These are phyloP conservation scores for Nasonia oneida DNA, from an alignment of 2,888 invertebrate genomes.

Conservation along the genomic window DNA sequence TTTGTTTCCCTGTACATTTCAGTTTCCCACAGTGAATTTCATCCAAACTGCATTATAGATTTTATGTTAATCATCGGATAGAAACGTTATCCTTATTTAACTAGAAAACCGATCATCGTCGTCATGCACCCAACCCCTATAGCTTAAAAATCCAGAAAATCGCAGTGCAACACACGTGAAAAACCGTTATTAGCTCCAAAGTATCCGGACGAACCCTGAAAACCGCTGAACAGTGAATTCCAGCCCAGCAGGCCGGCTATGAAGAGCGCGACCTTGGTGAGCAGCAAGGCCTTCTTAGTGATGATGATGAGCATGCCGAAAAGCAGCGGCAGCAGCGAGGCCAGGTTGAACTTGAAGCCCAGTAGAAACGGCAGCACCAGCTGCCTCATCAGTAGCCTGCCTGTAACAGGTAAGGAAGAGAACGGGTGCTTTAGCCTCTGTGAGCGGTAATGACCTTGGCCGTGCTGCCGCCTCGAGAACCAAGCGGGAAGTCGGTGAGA, in stretches of 20 bases:
- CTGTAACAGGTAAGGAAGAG: constrained; percentile 80
- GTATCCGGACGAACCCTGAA: background rate
- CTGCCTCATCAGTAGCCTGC: constrained; percentile 85
- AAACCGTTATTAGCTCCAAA: constrained; percentile 4
- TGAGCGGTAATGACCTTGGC: constrained; percentile 26
- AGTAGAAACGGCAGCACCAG: constrained; percentile 88
- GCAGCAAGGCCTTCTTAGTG: constrained; percentile 88
- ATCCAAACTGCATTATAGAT: background rate
- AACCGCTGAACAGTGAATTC: constrained; percentile 73
- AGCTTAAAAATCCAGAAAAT: background rate
- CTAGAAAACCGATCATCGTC: too few relatives aligned
- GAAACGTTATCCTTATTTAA: too few relatives aligned
- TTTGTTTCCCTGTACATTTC: background rate
- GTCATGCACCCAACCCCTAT: background rate
- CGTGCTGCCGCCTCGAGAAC: constrained; percentile 36
- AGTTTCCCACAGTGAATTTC: background rate
- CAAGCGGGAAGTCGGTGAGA: background rate
- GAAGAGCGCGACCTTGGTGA: constrained; percentile 88
- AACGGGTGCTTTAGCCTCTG: constrained; percentile 40
- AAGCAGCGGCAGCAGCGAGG: constrained; percentile 87
- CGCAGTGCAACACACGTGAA: background rate
- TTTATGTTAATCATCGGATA: too few relatives aligned
- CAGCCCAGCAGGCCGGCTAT: constrained; percentile 85
- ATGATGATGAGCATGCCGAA: constrained; percentile 86
- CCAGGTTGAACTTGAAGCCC: constrained; percentile 89